Base-by-base conservation (phyloP, 2,888 invertebrate genomes). In the Athrips mouffetella region DNA sequence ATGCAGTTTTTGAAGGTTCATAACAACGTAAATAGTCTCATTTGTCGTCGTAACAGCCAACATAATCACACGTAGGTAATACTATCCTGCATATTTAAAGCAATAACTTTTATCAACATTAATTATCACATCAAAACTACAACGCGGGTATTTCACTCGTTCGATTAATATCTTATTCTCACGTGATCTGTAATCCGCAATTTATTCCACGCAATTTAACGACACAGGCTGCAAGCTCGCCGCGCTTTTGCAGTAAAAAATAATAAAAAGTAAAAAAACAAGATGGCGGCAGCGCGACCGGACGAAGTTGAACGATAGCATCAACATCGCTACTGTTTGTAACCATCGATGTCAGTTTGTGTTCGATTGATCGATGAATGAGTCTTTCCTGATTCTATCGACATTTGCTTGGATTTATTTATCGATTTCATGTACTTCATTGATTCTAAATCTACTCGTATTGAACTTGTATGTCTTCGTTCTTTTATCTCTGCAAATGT, bases 311-410 rank as follows among this genome's bases (percentile, higher is more conserved):
- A 59, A 55, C 57, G 73, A 76, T 75, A 58, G 58, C 72, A 77
- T 77, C 78, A 65, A 44, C 55, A 46, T 47, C 51, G 58, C 78
- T 78, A 76, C 78, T 68, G 78, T 77, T 71, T 70, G 73, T 18
- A 18, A 4, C 29, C 56, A 55, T 48, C 47, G 55, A 53, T 51
- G 49, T 48, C 57, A 37, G 33, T 48, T 51, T 52, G 62, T 62
- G 56, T 53, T 23, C 52, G 50, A 51, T 52, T 60, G 63, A 65
- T 60, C 52, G 62, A 61, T 58, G 50, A 57, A 51, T 46, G 51
- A 45, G 50, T 33, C 40, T 44, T 50, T 52, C 50, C 44, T 50
- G 41, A 47, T 45, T 49, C 50, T 45, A 44, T 41, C 45, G 48
- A 48, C 49, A 31, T 49, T 20, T 49, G 20, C 42, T 46, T 51